Evolutionary conservation across 2,888 invertebrate genomes (phyloP), one percentile per base, ranked within the genome.

Genomic region (Agrochola macilenta): DNA sequence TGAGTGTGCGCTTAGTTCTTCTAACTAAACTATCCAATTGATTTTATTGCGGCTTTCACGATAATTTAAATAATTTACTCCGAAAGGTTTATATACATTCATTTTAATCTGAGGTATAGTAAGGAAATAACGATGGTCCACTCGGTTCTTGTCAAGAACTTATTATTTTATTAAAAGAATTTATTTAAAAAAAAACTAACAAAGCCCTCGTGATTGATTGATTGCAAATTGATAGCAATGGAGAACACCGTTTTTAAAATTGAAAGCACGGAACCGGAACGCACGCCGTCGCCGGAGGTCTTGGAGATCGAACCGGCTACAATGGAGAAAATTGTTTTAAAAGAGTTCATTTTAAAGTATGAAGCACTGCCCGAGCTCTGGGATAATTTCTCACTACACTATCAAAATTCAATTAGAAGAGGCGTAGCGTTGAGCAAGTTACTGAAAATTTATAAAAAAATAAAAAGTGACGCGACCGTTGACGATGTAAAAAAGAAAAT

Each of bases 311-410:
- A 66, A 26, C 46, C 66, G 3, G 46, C 46, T 7, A 66, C 66
- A 26, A 46, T 46, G 46, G 26, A 66, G 8, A 66, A 66, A 0
- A 66, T 66, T 26, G 46, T 66, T 20, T 12, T 66, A 46, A 66
- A 66, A 66, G 66, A 66, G 26, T 66, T 66, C 1, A 66, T 66
- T 46, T 66, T 66, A 66, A 69, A 66, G 20, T 66, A 66, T 1
- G 65, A 65, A 65, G 26, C 26, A 65, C 46, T 65, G 11, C 65
- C 65, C 20, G 65, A 65, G 65, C 65, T 65, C 46, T 46, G 66
- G 66, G 66, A 66, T 2, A 66, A 66, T 8, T 66, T 66, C 20
- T 66, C 66, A 26, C 26, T 3, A 26, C 46, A 46, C 12, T 66
- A 66, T 12, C 46, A 66, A 66, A 66, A 66, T 46, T 8, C 46